phyloP scores from a whole-genome alignment of 2,888 invertebrate genomes.

The Glomeris marginata region DNA sequence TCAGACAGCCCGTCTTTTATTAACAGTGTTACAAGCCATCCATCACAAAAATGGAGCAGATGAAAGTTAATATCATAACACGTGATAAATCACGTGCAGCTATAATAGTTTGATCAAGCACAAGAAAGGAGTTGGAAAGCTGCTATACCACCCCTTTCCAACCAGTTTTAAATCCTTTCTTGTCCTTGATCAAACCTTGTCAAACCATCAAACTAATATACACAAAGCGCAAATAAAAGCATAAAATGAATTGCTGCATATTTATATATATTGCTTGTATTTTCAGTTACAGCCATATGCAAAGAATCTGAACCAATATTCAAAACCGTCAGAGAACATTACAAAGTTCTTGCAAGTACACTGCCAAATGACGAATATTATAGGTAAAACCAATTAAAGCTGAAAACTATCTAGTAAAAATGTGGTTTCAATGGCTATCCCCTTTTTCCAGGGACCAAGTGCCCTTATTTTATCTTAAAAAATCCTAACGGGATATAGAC shows the following conservation, averaged over 20 bases:
- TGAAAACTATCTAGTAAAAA: conserved; percentile 6
- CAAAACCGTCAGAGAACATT: conserved; percentile 46
- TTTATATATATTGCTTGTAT: conserved; percentile 42
- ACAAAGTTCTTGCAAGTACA: conserved; percentile 44
- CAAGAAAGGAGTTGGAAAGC: too few relatives aligned
- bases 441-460: too few relatives aligned
- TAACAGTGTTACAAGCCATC: conserved; percentile 64
- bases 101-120: too few relatives aligned
- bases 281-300: conserved; percentile 31
- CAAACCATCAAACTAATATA: too few relatives aligned
- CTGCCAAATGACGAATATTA: conserved; percentile 68
- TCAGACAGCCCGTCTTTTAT: conserved; percentile 56
- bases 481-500: too few relatives aligned
- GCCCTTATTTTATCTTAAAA: too few relatives aligned
- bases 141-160: too few relatives aligned
- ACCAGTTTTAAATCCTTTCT: too few relatives aligned
- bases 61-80: conserved; percentile 41
- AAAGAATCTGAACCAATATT: conserved; percentile 45
- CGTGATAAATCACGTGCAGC: too few relatives aligned
- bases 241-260: too few relatives aligned
- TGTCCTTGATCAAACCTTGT: too few relatives aligned
- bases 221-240: too few relatives aligned
- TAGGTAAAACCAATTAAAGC: conserved; percentile 23
- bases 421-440: conserved; percentile 4
- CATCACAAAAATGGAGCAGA: conserved; percentile 51